phyloP scores from a whole-genome alignment of 37 sponge, comb jelly and placozoan species.

The Aplysina aerophoba region DNA sequence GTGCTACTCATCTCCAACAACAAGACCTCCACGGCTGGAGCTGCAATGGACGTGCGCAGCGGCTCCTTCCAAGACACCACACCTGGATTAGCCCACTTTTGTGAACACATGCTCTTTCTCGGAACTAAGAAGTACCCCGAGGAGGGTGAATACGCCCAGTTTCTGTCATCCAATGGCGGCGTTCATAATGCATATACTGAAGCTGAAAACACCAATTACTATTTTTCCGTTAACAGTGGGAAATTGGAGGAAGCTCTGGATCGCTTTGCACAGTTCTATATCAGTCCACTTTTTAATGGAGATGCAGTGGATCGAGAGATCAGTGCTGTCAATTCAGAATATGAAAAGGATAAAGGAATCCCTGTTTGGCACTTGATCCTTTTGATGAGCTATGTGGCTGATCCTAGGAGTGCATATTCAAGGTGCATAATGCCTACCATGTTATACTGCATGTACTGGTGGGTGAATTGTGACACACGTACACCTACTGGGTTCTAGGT shows the following conservation, averaged over 20 bases:
- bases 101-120: constrained; percentile 97
- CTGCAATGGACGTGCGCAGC: constrained; percentile 77
- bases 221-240: constrained; percentile 65
- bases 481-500: too few relatives aligned
- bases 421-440: too few relatives aligned
- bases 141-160: constrained; percentile 68
- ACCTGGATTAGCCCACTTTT: constrained; percentile 91
- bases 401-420: constrained; percentile 61
- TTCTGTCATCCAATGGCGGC: constrained; percentile 82
- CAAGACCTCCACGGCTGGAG: constrained; percentile 63
- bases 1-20: constrained; percentile 88
- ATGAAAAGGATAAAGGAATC: constrained; percentile 56
- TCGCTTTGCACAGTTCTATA: constrained; percentile 88
- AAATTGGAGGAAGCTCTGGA: constrained; percentile 80
- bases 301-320: constrained; percentile 64
- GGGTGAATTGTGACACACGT: too few relatives aligned
- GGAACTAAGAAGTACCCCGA: constrained; percentile 88
- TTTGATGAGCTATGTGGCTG: constrained; percentile 74
- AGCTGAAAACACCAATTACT: constrained; percentile 89
- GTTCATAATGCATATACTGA: constrained; percentile 88
- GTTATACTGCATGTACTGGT: too few relatives aligned
- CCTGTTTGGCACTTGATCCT: constrained; percentile 78
- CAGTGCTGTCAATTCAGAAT: constrained; percentile 88
- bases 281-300: constrained; percentile 74
- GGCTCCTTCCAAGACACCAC: constrained; percentile 85